Percentiles rank a stretch among this genome's conserved stretches.
Evolutionary conservation across 2,888 invertebrate genomes (phyloP).

Genomic region (Polydrusus tereticollis): DNA sequence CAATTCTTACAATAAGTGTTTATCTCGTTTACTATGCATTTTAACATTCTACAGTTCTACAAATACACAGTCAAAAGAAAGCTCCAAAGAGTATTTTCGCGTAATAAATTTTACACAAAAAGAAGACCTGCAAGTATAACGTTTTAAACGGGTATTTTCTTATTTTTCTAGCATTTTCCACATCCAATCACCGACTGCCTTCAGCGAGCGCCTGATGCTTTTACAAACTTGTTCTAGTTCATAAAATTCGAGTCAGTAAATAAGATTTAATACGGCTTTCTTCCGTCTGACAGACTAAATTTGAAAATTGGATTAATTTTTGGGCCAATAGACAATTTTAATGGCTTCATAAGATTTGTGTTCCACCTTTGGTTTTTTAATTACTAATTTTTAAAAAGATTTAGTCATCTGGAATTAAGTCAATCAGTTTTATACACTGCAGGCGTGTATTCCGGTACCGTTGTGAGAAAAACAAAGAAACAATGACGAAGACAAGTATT

Average conservation of each 20-base stretch:
- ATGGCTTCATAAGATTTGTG: background rate
- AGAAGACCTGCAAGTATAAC: slow-evolving; percentile 4
- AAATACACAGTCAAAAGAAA: background rate
- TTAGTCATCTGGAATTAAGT: no score
- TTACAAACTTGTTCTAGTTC: background rate
- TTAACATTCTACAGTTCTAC: background rate
- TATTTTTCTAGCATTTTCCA: slow-evolving; percentile 6
- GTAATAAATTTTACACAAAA: background rate
- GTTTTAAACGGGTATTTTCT: background rate
- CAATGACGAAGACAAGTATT: no score
- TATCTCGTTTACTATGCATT: background rate
- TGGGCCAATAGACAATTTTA: background rate
- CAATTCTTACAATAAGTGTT: no score
- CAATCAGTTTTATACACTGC: no score
- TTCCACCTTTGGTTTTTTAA: background rate
- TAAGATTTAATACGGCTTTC: background rate
- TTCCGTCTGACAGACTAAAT: background rate
- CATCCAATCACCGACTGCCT: slow-evolving; percentile 5
- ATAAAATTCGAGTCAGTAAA: background rate
- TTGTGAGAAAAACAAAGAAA: no score
- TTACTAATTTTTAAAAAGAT: background rate
- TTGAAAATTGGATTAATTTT: slow-evolving; percentile 5
- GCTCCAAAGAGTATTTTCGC: background rate
- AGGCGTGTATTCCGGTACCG: no score
- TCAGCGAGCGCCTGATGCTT: slow-evolving; percentile 1